A percentile compares a stretch with the other conserved stretches of the same genome.
phyloP scores from a whole-genome alignment of 2,113 vertebrate species.

The Ailurus styani region DNA sequence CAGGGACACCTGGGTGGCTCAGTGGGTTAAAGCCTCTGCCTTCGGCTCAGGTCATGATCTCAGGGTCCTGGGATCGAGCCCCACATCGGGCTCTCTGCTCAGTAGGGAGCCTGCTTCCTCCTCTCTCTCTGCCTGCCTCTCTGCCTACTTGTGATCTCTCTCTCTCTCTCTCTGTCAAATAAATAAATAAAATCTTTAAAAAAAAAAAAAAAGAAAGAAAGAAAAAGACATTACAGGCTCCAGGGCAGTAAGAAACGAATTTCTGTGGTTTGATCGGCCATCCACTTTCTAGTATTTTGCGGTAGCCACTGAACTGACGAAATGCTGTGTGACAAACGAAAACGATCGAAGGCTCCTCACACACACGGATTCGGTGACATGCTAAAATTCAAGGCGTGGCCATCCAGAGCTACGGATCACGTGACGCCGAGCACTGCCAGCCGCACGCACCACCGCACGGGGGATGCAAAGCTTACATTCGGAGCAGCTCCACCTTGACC shows the following conservation, averaged over 20 bases:
- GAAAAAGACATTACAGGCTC: background rate
- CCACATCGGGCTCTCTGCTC: too few species aligned
- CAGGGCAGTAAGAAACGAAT: background rate
- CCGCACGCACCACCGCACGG: rapidly evolving
- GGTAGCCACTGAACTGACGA: background rate
- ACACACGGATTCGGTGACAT: rapidly evolving
- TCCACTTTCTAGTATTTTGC: background rate
- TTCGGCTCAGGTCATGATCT: too few species aligned
- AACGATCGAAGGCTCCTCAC: background rate
- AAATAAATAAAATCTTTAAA: too few species aligned
- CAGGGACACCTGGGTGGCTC: too few species aligned
- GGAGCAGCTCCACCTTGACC: background rate
- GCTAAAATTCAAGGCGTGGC: background rate
- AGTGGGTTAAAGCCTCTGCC: too few species aligned
- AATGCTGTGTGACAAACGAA: background rate
- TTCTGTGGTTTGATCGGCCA: rapidly evolving
- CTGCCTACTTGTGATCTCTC: too few species aligned
- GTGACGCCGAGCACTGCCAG: background rate
- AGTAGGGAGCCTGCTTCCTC: too few species aligned
- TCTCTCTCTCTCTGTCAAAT: too few species aligned
- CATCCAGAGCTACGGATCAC: background rate
- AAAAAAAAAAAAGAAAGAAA: too few species aligned
- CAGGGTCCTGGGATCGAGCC: too few species aligned
- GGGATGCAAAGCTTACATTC: rapidly evolving
- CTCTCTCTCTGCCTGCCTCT: too few species aligned